Percentiles rank a stretch among this genome's conserved stretches.
Evolutionary conservation across 2,797 vertebrate species (phyloP).

Genomic region (Myotis daubentonii): DNA sequence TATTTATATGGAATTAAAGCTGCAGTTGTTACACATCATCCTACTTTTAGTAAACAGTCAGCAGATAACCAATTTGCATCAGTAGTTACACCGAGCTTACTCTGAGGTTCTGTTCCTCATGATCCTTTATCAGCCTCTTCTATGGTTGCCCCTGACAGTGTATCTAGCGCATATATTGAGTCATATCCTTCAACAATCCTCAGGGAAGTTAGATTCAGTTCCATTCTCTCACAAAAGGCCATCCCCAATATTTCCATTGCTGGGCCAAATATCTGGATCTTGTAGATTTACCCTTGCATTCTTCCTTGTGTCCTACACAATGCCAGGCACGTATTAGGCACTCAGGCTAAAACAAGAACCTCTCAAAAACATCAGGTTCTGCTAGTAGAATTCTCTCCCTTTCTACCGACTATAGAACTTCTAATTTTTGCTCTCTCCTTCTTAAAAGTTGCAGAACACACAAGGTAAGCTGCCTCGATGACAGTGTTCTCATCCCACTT

Average conservation of each 20-base stretch:
- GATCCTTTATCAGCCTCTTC: background rate
- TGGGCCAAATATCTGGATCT: background rate
- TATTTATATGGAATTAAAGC: slow-evolving; percentile 26
- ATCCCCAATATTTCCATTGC: background rate
- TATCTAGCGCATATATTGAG: background rate
- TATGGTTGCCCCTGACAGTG: background rate
- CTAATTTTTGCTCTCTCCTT: background rate
- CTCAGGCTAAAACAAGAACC: background rate
- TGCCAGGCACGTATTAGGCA: background rate
- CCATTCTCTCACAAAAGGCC: background rate
- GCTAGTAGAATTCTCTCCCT: background rate
- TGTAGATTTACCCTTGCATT: background rate
- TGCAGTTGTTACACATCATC: background rate
- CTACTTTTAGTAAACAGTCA: background rate
- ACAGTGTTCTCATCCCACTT: background rate
- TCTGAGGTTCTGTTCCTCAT: slow-evolving; percentile 4
- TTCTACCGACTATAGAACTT: background rate
- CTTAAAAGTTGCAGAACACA: background rate
- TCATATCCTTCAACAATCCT: background rate
- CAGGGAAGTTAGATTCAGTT: background rate
- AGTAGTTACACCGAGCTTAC: background rate
- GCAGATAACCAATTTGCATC: slow-evolving; percentile 5
- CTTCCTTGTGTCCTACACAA: background rate
- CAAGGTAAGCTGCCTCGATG: background rate
- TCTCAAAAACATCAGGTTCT: background rate